Conservation (phyloP, 2,888 invertebrate genomes). For the Himalopsyche kuldschensis region DNA sequence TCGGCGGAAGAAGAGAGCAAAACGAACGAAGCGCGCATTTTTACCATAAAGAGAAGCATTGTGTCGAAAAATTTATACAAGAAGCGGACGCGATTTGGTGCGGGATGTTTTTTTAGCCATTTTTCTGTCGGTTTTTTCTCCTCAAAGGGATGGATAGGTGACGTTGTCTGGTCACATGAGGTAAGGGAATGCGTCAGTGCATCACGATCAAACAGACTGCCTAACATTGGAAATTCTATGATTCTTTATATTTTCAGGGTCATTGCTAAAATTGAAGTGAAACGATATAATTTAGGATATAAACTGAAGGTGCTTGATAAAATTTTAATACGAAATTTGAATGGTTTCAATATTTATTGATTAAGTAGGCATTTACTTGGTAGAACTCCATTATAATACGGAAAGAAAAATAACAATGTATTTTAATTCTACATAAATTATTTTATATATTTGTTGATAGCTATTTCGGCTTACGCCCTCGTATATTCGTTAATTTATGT, state of each 20-base stretch:
- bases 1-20: slow-evolving; percentile 3
- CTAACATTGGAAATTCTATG: background rate
- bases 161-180: background rate
- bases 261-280: background rate
- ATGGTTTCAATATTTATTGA: too few relatives aligned
- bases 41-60: slow-evolving; percentile 26
- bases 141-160: background rate
- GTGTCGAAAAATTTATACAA: slow-evolving; percentile 37
- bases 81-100: slow-evolving; percentile 24
- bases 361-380: too few relatives aligned
- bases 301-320: too few relatives aligned
- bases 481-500: too few relatives aligned
- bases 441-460: too few relatives aligned
- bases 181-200: background rate
- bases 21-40: slow-evolving; percentile 14
- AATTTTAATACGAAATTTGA: too few relatives aligned
- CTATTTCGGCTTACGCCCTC: too few relatives aligned
- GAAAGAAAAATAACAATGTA: too few relatives aligned
- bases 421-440: too few relatives aligned
- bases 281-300: too few relatives aligned
- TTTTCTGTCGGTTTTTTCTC: slow-evolving; percentile 1
- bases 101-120: background rate
- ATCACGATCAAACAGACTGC: background rate
- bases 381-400: too few relatives aligned
- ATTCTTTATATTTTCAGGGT: background rate